Percentiles rank a stretch among this genome's conserved stretches.
phyloP scores from a whole-genome alignment of 2,113 vertebrate species.

The Rhinogobius similis region DNA sequence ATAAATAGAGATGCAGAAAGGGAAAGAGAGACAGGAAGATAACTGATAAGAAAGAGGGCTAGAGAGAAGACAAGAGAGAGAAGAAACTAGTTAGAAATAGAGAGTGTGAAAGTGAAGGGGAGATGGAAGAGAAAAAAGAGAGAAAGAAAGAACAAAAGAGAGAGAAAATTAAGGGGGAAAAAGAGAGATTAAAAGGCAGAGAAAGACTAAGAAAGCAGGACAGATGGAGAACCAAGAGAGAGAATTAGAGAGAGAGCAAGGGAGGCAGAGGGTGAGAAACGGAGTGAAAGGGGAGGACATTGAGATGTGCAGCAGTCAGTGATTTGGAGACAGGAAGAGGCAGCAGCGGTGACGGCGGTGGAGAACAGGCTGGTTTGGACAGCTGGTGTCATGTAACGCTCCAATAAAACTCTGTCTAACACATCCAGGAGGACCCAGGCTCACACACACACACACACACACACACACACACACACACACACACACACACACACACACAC shows the following conservation, averaged over 20 bases:
- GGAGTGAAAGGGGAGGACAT: not conserved
- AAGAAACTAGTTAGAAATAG: too few species aligned
- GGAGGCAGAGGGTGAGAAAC: not conserved
- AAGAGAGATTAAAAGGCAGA: not conserved
- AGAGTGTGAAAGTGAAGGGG: too few species aligned
- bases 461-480: slow-evolving; percentile 3
- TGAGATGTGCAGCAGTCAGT: slow-evolving; percentile 17
- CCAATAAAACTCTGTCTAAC: slow-evolving; percentile 48
- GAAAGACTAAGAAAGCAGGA: not conserved
- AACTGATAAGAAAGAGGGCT: not conserved
- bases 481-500: slow-evolving; percentile 1
- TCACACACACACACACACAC: slow-evolving; percentile 7
- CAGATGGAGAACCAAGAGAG: not conserved
- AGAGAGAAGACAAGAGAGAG: not conserved
- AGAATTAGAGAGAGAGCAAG: not conserved
- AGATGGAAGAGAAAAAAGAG: too few species aligned
- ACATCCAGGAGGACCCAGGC: slow-evolving; percentile 14
- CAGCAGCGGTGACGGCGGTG: not conserved
- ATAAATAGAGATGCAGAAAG: too few species aligned
- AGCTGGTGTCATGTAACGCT: slow-evolving; percentile 50
- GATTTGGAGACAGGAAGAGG: slow-evolving; percentile 23
- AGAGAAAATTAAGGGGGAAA: not conserved
- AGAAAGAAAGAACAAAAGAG: not conserved
- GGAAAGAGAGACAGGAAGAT: too few species aligned
- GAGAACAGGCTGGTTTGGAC: slow-evolving; percentile 34